phyloP scores from a whole-genome alignment of 1,140 invertebrate genomes.

The Augochlora pura region DNA sequence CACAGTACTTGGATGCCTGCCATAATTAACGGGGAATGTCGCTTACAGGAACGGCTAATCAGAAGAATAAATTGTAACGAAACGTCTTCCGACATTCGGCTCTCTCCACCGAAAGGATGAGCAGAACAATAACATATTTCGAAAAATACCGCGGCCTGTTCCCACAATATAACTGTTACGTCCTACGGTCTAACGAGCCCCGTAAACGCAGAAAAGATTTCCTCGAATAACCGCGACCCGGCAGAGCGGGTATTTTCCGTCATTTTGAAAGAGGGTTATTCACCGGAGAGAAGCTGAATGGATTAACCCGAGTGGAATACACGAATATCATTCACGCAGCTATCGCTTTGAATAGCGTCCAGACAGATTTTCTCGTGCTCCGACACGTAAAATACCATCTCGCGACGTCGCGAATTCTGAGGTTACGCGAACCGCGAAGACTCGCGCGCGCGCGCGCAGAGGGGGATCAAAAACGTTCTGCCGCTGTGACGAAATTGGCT shows the following conservation, averaged over 20 bases:
- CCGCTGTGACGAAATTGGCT: too few species aligned
- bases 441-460: too few species aligned
- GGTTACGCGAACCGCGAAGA: not conserved
- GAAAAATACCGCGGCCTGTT: too few species aligned
- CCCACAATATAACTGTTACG: too few species aligned
- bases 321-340: not conserved
- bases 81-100: too few species aligned
- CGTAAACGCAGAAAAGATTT: not conserved
- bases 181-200: not conserved
- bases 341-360: not conserved
- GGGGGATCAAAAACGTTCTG: too few species aligned
- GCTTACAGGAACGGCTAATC: too few species aligned
- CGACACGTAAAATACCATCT: constrained; percentile 4
- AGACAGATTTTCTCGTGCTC: not conserved
- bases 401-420: constrained; percentile 38
- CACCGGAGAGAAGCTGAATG: not conserved
- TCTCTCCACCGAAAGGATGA: too few species aligned
- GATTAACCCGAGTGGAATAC: not conserved
- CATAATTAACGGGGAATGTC: too few species aligned
- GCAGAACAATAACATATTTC: too few species aligned
- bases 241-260: not conserved
- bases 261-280: not conserved
- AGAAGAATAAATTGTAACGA: too few species aligned
- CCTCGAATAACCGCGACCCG: not conserved
- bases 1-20: too few species aligned